Conservation (phyloP, 2,888 invertebrate species). For the Tortricodes alternella region DNA sequence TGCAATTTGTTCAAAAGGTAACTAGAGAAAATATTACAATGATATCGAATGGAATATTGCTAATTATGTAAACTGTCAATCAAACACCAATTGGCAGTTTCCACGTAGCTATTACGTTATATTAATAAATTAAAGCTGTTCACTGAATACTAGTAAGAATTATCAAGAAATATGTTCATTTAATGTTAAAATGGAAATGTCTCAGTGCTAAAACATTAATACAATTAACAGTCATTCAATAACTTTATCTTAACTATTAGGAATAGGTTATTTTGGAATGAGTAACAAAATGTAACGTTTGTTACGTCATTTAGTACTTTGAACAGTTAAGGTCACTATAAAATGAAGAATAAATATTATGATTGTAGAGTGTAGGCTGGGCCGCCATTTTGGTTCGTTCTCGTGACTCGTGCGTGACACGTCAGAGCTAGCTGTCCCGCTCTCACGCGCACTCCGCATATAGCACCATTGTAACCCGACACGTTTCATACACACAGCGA, state of each 20-base stretch:
- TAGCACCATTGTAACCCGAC: slow-evolving; percentile 83
- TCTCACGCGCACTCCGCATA: slow-evolving; percentile 79
- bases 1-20: slow-evolving; percentile 16
- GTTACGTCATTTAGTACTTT: slow-evolving; percentile 81
- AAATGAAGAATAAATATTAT: slow-evolving; percentile 82
- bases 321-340: slow-evolving; percentile 80
- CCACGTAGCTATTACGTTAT: slow-evolving; percentile 37
- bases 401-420: slow-evolving; percentile 80
- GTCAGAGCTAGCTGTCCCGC: slow-evolving; percentile 75
- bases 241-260: slow-evolving; percentile 33
- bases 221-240: slow-evolving; percentile 33
- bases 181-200: slow-evolving; percentile 57
- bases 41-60: slow-evolving; percentile 23
- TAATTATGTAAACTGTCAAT: slow-evolving; percentile 24
- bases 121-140: slow-evolving; percentile 58
- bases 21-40: slow-evolving; percentile 18
- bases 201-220: slow-evolving; percentile 48
- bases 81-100: slow-evolving; percentile 18
- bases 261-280: slow-evolving; percentile 49
- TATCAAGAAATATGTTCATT: slow-evolving; percentile 16
- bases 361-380: slow-evolving; percentile 78
- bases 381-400: slow-evolving; percentile 81
- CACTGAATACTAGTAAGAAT: slow-evolving; percentile 43
- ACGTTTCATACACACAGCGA: slow-evolving; percentile 81
- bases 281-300: slow-evolving; percentile 61